Evolutionary conservation across 2,888 invertebrate species (phyloP), one percentile per base, ranked within the genome.

Genomic region (Helleia helle): DNA sequence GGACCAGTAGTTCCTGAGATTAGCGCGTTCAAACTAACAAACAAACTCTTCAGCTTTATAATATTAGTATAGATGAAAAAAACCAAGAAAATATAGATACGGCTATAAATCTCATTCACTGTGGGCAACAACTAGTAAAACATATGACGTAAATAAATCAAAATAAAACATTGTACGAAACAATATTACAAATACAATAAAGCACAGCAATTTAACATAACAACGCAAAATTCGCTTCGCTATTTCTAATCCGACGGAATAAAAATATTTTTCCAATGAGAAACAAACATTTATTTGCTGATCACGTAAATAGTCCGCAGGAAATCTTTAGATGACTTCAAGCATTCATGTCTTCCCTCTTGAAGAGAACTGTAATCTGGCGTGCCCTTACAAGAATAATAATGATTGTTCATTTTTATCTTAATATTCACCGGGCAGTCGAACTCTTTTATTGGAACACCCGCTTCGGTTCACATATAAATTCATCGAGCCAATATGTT

Each of bases 321-420:
- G 39, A 39, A 39, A 39, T 39, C 39, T 39, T 30, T 9, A 30
- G 39, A 34, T 34, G 34, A 29, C 39, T 39, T 30, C 24, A 39
- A 39, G 30, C 39, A 24, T 39, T 39, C 39, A 22, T 39, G 39
- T 39, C 39, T 39, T 29, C 29, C 29, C 24, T 24, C 24, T 29
- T 39, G 39, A 39, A 39, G 30, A 22, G 34, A 34, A 34, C 34
- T 22, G 34, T 39, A 30, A 39, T 39, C 39, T 39, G 22, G 15
- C 30, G 29, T 39, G 29, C 30, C 29, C 39, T 30, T 22, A 24
- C 39, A 29, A 2, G 39, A 39, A 39, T 39, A 39, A 39, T 39
- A 39, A 39, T 39, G 29, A 13, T 25, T 15, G 15, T 29, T 30
- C 30, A 30, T 39, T 39, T 38, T 39, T 30, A 24, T 30, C 29